phyloP scores from a whole-genome alignment of 2,797 vertebrate species.

The Natrix natrix region DNA sequence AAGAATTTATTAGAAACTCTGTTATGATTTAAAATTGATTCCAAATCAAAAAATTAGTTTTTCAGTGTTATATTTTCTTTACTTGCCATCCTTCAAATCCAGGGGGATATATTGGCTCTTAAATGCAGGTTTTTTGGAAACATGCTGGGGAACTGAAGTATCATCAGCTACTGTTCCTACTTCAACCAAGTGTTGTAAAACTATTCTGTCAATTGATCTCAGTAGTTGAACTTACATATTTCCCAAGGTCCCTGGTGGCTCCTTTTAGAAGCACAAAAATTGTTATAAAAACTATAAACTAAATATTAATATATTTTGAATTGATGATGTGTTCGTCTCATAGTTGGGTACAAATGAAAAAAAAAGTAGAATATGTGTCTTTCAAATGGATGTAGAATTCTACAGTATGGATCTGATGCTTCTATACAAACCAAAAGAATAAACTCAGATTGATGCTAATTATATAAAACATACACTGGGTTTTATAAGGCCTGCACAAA shows the following conservation, averaged over 20 bases:
- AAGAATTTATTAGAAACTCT: background rate
- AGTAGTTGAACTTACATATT: constrained; percentile 59
- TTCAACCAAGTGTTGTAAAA: constrained; percentile 55
- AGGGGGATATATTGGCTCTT: background rate
- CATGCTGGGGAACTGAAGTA: constrained; percentile 57
- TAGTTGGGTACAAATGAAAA: constrained; percentile 50
- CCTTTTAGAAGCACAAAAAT: constrained; percentile 45
- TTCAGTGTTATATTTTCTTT: background rate
- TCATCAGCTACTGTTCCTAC: constrained; percentile 55
- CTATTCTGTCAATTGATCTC: constrained; percentile 61
- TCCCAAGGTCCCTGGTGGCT: constrained; percentile 49
- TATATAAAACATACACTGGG: constrained; percentile 24
- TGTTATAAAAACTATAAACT: constrained; percentile 46
- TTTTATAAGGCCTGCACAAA: constrained; percentile 44
- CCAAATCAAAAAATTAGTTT: background rate
- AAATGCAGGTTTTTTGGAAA: constrained; percentile 13
- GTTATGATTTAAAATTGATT: background rate
- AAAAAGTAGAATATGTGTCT: constrained; percentile 48
- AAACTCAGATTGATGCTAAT: constrained; percentile 42
- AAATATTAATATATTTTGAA: constrained; percentile 57
- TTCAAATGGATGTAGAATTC: constrained; percentile 53
- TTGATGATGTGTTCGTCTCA: constrained; percentile 52
- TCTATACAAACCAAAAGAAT: constrained; percentile 42
- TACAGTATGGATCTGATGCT: constrained; percentile 38
- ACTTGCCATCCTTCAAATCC: background rate